Percentiles rank a stretch among this genome's conserved stretches.
Conservation (phyloP, 2,888 invertebrate species). For the Papilio protenor region DNA sequence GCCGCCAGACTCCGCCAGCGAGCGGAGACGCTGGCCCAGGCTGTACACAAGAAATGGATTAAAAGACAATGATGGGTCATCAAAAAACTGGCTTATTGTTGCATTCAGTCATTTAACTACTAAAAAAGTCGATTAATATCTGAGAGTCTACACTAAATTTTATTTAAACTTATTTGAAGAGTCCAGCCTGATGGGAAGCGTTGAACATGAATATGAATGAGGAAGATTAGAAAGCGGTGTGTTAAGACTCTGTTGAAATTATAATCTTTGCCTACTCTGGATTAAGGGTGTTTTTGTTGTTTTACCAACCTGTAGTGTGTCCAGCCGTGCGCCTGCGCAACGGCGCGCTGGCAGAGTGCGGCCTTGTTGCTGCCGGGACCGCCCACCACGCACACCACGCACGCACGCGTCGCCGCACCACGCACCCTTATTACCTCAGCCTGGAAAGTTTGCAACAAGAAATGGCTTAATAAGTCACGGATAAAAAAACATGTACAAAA, state of each 20-base stretch:
- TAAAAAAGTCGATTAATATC: no score
- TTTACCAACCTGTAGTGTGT: constrained; percentile 86
- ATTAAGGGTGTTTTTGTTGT: no score
- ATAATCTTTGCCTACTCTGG: no score
- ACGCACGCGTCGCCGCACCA: constrained; percentile 62
- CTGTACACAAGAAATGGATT: constrained; percentile 64
- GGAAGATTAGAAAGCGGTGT: no score
- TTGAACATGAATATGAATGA: no score
- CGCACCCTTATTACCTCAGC: constrained; percentile 71
- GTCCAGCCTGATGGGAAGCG: no score
- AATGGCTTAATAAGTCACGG: neutral
- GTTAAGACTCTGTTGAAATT: no score
- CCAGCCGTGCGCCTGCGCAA: constrained; percentile 88
- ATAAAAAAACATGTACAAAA: no score
- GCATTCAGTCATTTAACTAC: no score
- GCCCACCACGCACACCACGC: constrained; percentile 87
- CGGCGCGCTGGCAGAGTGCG: constrained; percentile 89
- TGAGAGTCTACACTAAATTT: no score
- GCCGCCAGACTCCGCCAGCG: constrained; percentile 88
- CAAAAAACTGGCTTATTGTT: neutral
- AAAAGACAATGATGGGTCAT: neutral
- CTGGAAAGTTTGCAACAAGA: constrained; percentile 51
- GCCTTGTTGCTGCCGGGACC: constrained; percentile 97
- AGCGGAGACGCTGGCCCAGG: constrained; percentile 90
- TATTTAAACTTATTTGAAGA: no score